Percentiles rank a stretch among this genome's conserved stretches.
phyloP scores from a whole-genome alignment of 37 sponge, comb jelly and placozoan species.

The Aphrocallistes beatrix region DNA sequence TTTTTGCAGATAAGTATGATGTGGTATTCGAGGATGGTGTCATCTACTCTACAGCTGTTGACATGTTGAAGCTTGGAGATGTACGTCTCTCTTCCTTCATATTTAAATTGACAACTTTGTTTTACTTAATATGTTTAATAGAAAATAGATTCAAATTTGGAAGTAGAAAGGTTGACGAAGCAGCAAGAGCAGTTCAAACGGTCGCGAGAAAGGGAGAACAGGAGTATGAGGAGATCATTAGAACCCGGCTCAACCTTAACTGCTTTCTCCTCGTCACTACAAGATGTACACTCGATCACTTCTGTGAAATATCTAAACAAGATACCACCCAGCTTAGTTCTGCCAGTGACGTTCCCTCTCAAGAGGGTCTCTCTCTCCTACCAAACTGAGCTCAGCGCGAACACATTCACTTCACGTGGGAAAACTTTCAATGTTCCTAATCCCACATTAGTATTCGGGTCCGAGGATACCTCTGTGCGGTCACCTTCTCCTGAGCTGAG shows the following conservation, averaged over 20 bases:
- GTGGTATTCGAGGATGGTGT: constrained; percentile 2
- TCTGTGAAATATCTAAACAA: neutral
- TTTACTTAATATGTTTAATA: neutral
- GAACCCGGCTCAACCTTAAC: neutral
- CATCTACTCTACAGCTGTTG: neutral
- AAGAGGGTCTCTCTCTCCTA: neutral
- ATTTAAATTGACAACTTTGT: neutral
- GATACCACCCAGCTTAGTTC: neutral
- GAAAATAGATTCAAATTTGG: neutral
- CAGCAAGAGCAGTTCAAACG: neutral
- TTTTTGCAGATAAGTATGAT: neutral
- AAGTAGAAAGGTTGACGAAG: neutral
- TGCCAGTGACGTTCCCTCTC: neutral
- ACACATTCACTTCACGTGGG: neutral
- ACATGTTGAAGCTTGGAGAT: neutral
- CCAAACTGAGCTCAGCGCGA: neutral
- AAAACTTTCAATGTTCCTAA: neutral
- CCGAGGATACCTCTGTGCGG: neutral
- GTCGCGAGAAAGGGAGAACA: neutral
- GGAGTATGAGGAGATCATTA: neutral
- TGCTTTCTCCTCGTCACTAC: neutral
- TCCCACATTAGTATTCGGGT: neutral
- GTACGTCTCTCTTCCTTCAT: neutral
- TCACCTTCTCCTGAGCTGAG: neutral
- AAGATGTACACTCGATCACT: neutral